Evolutionary conservation across 2,888 invertebrate species (phyloP).

Genomic region (Rhodophaea formosa): DNA sequence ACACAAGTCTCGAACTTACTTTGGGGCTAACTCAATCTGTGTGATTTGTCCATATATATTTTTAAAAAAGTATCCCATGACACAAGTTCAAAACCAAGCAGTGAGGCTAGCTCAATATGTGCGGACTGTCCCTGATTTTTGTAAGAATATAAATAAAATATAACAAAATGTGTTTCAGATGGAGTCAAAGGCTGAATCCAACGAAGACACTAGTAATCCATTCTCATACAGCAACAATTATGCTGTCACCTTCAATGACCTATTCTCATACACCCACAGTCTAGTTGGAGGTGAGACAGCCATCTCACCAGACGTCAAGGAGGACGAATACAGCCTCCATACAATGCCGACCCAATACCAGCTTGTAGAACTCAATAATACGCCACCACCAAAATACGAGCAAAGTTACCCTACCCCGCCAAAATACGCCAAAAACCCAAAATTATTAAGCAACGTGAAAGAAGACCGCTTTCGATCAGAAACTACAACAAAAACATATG

Average conservation of each 20-base stretch:
- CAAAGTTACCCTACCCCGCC: background rate
- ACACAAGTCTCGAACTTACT: no score
- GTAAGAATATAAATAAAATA: background rate
- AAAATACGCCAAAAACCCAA: background rate
- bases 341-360: background rate
- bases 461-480: background rate
- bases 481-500: background rate
- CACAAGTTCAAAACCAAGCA: no score
- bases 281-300: constrained; percentile 34
- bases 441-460: background rate
- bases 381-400: background rate
- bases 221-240: constrained; percentile 2
- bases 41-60: no score
- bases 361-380: background rate
- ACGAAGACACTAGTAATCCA: background rate
- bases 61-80: no score
- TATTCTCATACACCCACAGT: constrained; percentile 42
- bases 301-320: constrained; percentile 21
- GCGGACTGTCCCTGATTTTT: no score
- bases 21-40: no score
- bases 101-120: no score
- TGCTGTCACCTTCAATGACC: constrained; percentile 51
- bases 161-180: background rate
- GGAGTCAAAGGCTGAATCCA: background rate
- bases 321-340: constrained; percentile 36